phyloP scores from a whole-genome alignment of 2,113 vertebrate species.

The Oreochromis spilurus region DNA sequence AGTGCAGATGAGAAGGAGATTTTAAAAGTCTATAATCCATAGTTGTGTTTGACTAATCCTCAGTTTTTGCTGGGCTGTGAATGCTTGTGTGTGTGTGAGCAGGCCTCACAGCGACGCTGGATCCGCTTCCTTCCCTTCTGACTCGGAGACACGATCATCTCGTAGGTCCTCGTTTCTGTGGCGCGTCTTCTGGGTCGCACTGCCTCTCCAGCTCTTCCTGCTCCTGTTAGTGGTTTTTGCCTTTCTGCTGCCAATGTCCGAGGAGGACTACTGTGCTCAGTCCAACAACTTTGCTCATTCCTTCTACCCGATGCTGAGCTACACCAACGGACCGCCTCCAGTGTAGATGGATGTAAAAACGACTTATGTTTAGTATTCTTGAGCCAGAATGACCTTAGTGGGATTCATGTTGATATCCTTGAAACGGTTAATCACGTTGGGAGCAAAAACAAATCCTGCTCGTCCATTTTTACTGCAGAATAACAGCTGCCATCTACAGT shows the following conservation, averaged over 20 bases:
- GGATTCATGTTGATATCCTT: neutral
- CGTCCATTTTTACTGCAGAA: slow-evolving; percentile 24
- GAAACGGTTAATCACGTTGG: neutral
- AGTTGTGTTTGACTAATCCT: neutral
- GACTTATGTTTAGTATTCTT: neutral
- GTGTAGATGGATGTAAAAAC: slow-evolving; percentile 63
- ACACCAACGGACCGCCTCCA: slow-evolving; percentile 92
- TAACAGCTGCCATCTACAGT: slow-evolving; percentile 13
- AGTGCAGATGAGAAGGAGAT: neutral
- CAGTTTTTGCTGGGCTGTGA: slow-evolving; percentile 14
- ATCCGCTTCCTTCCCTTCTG: slow-evolving; percentile 96
- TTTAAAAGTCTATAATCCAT: neutral
- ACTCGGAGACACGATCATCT: slow-evolving; percentile 19
- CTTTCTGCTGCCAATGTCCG: slow-evolving; percentile 84
- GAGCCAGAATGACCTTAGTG: neutral
- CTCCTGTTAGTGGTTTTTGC: slow-evolving; percentile 83
- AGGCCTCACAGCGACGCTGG: slow-evolving; percentile 89
- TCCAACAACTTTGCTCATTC: slow-evolving; percentile 92
- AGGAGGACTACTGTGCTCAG: slow-evolving; percentile 88
- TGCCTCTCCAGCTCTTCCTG: slow-evolving; percentile 86
- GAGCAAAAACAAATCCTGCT: slow-evolving; percentile 6
- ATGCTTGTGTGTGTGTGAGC: slow-evolving; percentile 52
- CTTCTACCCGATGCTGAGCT: slow-evolving; percentile 92
- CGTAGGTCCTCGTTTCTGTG: slow-evolving; percentile 70
- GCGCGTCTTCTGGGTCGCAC: slow-evolving; percentile 84